Evolutionary conservation across 2,797 vertebrate species (phyloP).

Genomic region (Enteromius anoplus): DNA sequence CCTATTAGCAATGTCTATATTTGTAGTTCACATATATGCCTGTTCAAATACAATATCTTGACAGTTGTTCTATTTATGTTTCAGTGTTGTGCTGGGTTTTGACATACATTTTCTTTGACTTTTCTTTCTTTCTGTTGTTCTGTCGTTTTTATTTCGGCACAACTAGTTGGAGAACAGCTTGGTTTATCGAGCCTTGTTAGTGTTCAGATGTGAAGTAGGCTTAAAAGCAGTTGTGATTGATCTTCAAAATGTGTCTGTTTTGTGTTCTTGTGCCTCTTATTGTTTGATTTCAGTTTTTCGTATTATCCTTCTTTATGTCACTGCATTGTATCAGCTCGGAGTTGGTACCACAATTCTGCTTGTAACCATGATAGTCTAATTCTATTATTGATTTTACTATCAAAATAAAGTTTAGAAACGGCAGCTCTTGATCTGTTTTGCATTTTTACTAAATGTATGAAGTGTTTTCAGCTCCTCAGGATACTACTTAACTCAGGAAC

Average conservation of each 20-base stretch:
- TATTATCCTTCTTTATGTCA: conserved; percentile 70
- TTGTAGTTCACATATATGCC: conserved; percentile 88
- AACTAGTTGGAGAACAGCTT: conserved; percentile 71
- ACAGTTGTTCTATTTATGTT: conserved; percentile 87
- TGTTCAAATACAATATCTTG: conserved; percentile 85
- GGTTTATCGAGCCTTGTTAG: conserved; percentile 56
- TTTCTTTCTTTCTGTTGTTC: conserved; percentile 66
- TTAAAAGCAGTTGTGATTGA: conserved; percentile 56
- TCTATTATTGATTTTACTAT: conserved; percentile 85
- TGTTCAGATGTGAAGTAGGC: conserved; percentile 59
- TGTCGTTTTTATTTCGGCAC: conserved; percentile 78
- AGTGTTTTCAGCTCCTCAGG: neutral
- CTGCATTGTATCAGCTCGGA: conserved; percentile 77
- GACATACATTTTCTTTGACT: conserved; percentile 63
- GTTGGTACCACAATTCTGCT: conserved; percentile 82
- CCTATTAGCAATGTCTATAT: conserved; percentile 83
- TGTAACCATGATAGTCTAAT: conserved; percentile 85
- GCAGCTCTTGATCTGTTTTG: conserved; percentile 48
- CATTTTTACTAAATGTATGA: conserved; percentile 12
- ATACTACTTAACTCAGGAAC: neutral
- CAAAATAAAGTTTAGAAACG: conserved; percentile 83
- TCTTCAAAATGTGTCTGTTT: conserved; percentile 65
- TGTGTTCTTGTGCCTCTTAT: conserved; percentile 79
- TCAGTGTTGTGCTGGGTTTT: conserved; percentile 89
- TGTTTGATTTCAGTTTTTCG: conserved; percentile 60